Conservation (phyloP, 2,113 vertebrate species). For the Lynx canadensis region DNA sequence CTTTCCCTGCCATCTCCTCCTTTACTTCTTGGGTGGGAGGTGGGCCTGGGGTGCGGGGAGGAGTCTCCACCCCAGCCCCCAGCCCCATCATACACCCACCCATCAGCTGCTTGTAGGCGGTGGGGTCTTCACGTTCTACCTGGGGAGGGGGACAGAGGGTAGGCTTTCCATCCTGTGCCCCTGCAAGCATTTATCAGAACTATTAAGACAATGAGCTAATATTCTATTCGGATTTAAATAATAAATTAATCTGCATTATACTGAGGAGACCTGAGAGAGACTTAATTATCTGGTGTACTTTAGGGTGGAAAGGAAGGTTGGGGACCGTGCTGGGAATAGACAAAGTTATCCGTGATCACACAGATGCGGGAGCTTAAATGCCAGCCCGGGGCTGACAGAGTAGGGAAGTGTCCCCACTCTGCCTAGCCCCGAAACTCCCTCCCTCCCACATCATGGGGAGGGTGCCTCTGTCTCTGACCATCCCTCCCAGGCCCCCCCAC, state of each 20-base stretch:
- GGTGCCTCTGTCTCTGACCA: background rate
- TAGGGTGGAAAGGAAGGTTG: slow-evolving; percentile 71
- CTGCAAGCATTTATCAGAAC: slow-evolving; percentile 66
- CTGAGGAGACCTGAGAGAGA: slow-evolving; percentile 76
- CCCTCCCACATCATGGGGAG: background rate
- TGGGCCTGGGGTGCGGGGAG: background rate
- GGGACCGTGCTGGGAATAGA: slow-evolving; percentile 59
- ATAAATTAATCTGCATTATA: slow-evolving; percentile 84
- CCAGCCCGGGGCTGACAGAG: background rate
- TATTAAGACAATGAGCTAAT: slow-evolving; percentile 80
- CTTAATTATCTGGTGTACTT: slow-evolving; percentile 74
- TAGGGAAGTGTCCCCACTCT: background rate
- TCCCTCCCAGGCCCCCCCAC: background rate
- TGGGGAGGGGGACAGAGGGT: background rate
- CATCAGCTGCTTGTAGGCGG: background rate
- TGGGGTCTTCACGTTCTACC: slow-evolving; percentile 41
- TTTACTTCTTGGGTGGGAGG: background rate
- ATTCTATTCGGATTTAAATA: slow-evolving; percentile 84
- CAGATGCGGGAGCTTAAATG: background rate
- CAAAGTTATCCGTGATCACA: background rate
- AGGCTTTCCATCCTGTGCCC: background rate
- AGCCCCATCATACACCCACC: accelerated
- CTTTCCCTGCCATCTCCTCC: background rate
- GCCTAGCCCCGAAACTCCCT: background rate
- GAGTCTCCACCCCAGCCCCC: background rate